phyloP scores from a whole-genome alignment of 2,888 invertebrate species.

The Drosophila setosimentum region DNA sequence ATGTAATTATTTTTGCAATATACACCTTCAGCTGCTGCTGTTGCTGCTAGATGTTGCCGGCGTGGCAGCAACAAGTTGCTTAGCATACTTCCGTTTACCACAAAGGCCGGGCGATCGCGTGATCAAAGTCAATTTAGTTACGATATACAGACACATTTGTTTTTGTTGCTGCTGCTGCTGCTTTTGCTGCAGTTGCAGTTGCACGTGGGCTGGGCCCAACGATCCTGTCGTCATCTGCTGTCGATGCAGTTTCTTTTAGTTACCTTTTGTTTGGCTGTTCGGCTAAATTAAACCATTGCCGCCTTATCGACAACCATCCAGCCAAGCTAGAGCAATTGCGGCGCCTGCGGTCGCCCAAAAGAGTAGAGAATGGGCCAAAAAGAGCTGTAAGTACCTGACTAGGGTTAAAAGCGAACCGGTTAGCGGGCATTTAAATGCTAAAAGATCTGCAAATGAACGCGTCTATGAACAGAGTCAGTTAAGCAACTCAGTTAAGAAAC shows the following conservation, averaged over 20 bases:
- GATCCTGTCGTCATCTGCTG: conserved; percentile 81
- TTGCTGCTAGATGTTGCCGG: conserved; percentile 58
- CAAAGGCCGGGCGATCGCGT: conserved; percentile 82
- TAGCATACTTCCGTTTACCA: conserved; percentile 83
- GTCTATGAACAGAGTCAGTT: conserved; percentile 46
- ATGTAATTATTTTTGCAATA: conserved; percentile 82
- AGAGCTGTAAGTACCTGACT: conserved; percentile 48
- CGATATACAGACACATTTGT: conserved; percentile 82
- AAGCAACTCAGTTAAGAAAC: conserved; percentile 39
- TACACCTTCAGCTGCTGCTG: conserved; percentile 76
- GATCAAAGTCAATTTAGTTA: conserved; percentile 85
- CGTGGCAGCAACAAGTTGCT: conserved; percentile 80
- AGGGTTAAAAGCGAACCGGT: conserved; percentile 60
- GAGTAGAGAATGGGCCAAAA: conserved; percentile 70
- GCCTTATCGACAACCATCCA: conserved; percentile 65
- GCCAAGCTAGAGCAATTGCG: conserved; percentile 34
- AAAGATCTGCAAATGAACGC: conserved; percentile 19
- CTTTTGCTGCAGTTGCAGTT: conserved; percentile 50
- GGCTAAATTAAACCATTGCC: conserved; percentile 82
- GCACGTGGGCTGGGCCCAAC: conserved; percentile 78
- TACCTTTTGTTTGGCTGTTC: conserved; percentile 51
- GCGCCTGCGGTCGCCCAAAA: conserved; percentile 66
- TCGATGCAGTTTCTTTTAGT: conserved; percentile 46
- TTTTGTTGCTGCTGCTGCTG: conserved; percentile 54
- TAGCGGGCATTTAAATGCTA: conserved; percentile 24